A percentile compares a stretch with the other conserved stretches of the same genome.
phyloP scores from a whole-genome alignment of 1,140 invertebrate genomes.

The Monomorium pharaonis region DNA sequence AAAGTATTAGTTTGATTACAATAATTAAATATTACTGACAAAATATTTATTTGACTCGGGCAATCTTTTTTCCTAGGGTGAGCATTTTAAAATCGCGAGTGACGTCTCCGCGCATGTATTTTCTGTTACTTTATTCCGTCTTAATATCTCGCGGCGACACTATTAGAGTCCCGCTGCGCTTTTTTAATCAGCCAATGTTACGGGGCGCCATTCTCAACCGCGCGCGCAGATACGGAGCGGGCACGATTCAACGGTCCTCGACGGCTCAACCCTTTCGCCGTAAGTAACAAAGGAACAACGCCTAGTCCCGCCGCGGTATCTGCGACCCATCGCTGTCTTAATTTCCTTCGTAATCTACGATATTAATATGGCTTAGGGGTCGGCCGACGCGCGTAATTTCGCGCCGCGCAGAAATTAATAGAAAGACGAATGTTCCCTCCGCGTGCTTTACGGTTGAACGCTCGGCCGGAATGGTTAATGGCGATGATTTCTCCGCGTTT shows the following conservation, averaged over 20 bases:
- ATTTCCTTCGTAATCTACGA: slow-evolving; percentile 81
- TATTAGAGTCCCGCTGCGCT: not conserved
- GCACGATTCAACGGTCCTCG: slow-evolving; percentile 46
- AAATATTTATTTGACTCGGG: too few species aligned
- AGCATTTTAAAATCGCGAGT: not conserved
- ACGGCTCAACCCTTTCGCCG: slow-evolving; percentile 77
- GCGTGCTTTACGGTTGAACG: slow-evolving; percentile 52
- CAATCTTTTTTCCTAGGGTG: too few species aligned
- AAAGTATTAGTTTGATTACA: too few species aligned
- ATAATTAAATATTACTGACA: too few species aligned
- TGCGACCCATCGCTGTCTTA: slow-evolving; percentile 75
- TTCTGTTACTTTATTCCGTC: not conserved
- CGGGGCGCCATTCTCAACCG: not conserved
- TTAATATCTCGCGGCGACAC: not conserved
- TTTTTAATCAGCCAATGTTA: slow-evolving; percentile 20
- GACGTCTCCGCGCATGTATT: not conserved
- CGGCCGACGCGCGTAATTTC: slow-evolving; percentile 72
- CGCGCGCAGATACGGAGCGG: not conserved
- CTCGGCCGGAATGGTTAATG: slow-evolving; percentile 54
- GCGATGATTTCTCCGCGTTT: slow-evolving; percentile 40
- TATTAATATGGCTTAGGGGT: slow-evolving; percentile 83
- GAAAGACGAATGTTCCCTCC: slow-evolving; percentile 69
- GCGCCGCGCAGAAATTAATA: slow-evolving; percentile 69
- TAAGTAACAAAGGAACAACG: slow-evolving; percentile 70
- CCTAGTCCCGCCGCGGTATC: slow-evolving; percentile 56